phyloP scores from a whole-genome alignment of 2,888 invertebrate genomes.

The Parascotia fuliginaria region DNA sequence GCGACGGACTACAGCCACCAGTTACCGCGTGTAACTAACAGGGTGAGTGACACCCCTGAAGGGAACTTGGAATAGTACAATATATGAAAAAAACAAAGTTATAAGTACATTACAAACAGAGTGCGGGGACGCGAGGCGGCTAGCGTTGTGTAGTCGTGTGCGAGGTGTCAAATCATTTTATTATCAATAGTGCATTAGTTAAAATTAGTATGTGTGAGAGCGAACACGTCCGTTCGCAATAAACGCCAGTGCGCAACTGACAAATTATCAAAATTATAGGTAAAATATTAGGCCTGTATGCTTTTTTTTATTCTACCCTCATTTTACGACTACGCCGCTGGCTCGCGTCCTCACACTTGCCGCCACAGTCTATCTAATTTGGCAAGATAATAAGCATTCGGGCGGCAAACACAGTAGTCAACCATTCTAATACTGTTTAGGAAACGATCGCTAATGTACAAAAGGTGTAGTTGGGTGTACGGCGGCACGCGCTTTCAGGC shows the following conservation, averaged over 20 bases:
- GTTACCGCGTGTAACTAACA: slow-evolving; percentile 70
- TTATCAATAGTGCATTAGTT: neutral
- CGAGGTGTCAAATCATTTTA: slow-evolving; percentile 1
- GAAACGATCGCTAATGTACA: slow-evolving; percentile 78
- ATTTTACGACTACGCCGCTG: slow-evolving; percentile 10
- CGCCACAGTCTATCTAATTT: slow-evolving; percentile 57
- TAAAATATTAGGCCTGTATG: slow-evolving; percentile 7
- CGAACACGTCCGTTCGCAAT: neutral
- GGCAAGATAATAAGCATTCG: slow-evolving; percentile 71
- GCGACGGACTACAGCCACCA: slow-evolving; percentile 55
- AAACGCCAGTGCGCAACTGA: neutral
- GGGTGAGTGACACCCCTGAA: slow-evolving; percentile 55
- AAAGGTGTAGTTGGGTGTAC: slow-evolving; percentile 69
- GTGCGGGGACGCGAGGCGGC: slow-evolving; percentile 14
- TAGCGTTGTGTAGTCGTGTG: slow-evolving; percentile 4
- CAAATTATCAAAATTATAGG: too few relatives aligned
- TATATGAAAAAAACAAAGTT: slow-evolving; percentile 64
- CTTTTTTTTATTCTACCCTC: neutral
- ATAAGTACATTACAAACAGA: slow-evolving; percentile 66
- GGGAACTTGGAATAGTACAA: slow-evolving; percentile 44
- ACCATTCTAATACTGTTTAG: slow-evolving; percentile 79
- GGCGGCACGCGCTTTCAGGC: slow-evolving; percentile 37
- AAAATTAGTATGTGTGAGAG: neutral
- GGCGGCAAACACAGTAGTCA: slow-evolving; percentile 69
- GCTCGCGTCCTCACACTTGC: slow-evolving; percentile 38